Evolutionary conservation across 2,888 invertebrate species (phyloP), one percentile per base, ranked within the genome.

Genomic region (Cheiracanthium punctorium): DNA sequence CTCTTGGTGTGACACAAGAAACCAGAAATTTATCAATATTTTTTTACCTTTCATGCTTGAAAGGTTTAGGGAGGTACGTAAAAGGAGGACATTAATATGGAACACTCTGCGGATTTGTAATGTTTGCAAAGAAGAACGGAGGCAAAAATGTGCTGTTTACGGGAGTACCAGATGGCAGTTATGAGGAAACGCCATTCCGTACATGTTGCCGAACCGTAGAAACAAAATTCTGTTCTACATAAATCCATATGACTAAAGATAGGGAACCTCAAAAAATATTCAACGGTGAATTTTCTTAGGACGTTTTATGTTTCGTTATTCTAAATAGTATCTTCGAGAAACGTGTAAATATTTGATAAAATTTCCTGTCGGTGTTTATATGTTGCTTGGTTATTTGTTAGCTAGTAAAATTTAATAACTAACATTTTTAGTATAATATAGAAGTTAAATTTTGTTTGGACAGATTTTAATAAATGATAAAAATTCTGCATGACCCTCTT

Each of bases 131-230:
- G 70, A 74, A 79, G 48, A 73, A 28, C 8, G 73, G 58, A 70
- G 72, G 65, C 69, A 67, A 76, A 73, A 67, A 69, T 65, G 30
- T 72, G 43, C 48, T 82, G 76, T 82, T 82, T 82, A 76, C 82
- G 70, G 75, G 82, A 76, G 82, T 76, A 75, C 37, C 82, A 82
- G 82, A 82, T 82, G 82, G 82, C 64, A 71, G 82, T 82, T 82
- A 82, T 82, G 82, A 82, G 82, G 71, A 41, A 76, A n/a, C 24
- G 73, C 72, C 80, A 82, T 24, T 37, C 29, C 70, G 70, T 37
- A 24, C 76, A 76, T 48, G 48, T 17, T 48, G 48, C 48, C 48
- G 10, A 17, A 14, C 48, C 48, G 48, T 48, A 48, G 48, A 17
- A 10, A 48, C 48, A 48, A 48, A 48, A 48, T 17, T 48, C 48